phyloP scores from a whole-genome alignment of 2,888 invertebrate genomes.

The Lamproptera curius region DNA sequence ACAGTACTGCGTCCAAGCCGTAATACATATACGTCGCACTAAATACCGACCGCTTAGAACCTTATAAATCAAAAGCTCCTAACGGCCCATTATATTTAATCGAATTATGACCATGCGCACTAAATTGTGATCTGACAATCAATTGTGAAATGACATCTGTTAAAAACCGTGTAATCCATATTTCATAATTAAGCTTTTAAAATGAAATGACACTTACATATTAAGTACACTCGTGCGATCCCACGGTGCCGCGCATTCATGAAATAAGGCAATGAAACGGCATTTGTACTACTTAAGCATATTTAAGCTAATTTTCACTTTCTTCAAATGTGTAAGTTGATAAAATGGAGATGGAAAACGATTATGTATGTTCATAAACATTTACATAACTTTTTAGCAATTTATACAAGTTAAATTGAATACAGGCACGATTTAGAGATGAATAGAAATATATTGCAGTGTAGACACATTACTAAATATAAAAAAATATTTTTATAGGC shows the following conservation, averaged over 20 bases:
- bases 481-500: too few relatives aligned
- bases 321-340: constrained; percentile 7
- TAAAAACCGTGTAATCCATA: constrained; percentile 11
- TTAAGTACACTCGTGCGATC: constrained; percentile 13
- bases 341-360: too few relatives aligned
- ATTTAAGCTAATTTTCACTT: constrained; percentile 5
- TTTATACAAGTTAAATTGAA: too few relatives aligned
- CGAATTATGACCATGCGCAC: neutral
- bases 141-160: constrained; percentile 2
- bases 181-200: constrained; percentile 8
- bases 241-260: constrained; percentile 11
- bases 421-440: constrained; percentile 5
- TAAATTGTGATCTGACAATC: neutral
- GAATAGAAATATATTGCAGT: too few relatives aligned
- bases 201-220: constrained; percentile 11
- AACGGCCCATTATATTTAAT: too few relatives aligned
- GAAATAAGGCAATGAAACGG: constrained; percentile 12
- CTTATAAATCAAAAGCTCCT: too few relatives aligned
- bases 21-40: too few relatives aligned
- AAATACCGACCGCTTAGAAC: too few relatives aligned
- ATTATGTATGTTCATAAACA: too few relatives aligned
- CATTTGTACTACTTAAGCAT: constrained; percentile 2
- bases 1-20: too few relatives aligned
- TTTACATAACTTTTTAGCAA: too few relatives aligned
- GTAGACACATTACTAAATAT: too few relatives aligned